A percentile compares a stretch with the other conserved stretches of the same genome.
Evolutionary conservation across 1,140 invertebrate genomes (phyloP).

Genomic region (Heliconius melpomene): DNA sequence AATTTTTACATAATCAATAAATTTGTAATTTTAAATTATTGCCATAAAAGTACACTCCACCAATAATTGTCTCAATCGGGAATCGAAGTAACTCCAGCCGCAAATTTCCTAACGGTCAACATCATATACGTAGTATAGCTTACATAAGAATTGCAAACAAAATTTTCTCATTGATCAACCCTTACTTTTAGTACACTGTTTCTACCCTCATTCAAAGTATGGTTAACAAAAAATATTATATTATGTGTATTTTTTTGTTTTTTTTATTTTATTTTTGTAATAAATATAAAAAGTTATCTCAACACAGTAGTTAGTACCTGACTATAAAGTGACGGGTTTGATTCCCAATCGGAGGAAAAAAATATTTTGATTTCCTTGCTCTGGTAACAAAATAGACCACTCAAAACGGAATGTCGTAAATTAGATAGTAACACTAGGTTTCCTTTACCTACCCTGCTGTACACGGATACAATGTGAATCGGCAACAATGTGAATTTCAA

Average conservation of each 20-base stretch:
- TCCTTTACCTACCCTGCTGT: neutral
- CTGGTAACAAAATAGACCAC: too few species aligned
- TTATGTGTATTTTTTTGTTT: neutral
- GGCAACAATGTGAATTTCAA: too few species aligned
- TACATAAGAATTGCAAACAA: conserved; percentile 9
- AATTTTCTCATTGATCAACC: conserved; percentile 14
- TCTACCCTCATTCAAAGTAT: neutral
- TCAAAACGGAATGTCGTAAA: too few species aligned
- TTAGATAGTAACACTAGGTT: neutral
- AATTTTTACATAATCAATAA: neutral
- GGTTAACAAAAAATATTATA: neutral
- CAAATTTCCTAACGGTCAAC: neutral
- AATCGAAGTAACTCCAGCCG: neutral
- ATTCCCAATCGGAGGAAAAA: too few species aligned
- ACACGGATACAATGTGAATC: too few species aligned
- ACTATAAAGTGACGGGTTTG: too few species aligned
- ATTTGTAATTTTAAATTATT: neutral
- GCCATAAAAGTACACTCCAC: too few species aligned
- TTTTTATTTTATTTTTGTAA: neutral
- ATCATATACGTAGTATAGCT: neutral
- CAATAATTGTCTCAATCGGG: neutral
- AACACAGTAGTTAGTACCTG: neutral
- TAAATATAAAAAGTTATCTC: neutral
- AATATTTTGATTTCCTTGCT: too few species aligned
- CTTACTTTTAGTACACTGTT: conserved; percentile 3